A percentile compares a stretch with the other conserved stretches of the same genome.
Evolutionary conservation across 2,113 vertebrate species (phyloP).

Genomic region (Clarias macrocephalus): DNA sequence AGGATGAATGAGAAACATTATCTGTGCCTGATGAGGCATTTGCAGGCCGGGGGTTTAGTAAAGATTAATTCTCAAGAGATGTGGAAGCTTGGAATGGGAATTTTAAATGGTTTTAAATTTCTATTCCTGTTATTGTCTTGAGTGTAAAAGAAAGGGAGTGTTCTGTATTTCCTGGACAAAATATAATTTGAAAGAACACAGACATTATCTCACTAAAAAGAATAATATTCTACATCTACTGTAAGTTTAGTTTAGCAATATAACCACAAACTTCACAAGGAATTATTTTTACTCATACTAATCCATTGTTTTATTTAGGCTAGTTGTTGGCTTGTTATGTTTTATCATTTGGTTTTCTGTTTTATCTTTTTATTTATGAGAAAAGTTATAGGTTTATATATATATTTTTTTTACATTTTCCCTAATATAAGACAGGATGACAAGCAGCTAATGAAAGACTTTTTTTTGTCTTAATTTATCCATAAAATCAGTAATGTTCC

Average conservation of each 20-base stretch:
- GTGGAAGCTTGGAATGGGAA: background rate
- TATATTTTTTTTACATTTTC: background rate
- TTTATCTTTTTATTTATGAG: background rate
- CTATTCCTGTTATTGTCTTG: background rate
- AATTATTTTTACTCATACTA: background rate
- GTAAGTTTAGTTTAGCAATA: background rate
- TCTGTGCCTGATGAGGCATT: constrained; percentile 41
- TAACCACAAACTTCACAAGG: background rate
- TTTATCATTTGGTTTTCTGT: background rate
- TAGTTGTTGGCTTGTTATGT: background rate
- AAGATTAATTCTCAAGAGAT: background rate
- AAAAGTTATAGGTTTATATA: background rate
- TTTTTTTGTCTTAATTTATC: background rate
- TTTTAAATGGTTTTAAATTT: background rate
- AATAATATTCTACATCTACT: background rate
- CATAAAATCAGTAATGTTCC: background rate
- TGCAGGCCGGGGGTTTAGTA: background rate
- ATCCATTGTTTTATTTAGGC: background rate
- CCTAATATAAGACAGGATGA: background rate
- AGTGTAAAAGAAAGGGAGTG: background rate
- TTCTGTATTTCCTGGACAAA: background rate
- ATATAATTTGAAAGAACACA: background rate
- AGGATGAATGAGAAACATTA: constrained; percentile 81
- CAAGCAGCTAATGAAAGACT: background rate
- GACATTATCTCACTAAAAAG: background rate